Percentiles rank a stretch among this genome's conserved stretches.
phyloP scores from a whole-genome alignment of 2,113 vertebrate genomes.

The Ellobius talpinus region DNA sequence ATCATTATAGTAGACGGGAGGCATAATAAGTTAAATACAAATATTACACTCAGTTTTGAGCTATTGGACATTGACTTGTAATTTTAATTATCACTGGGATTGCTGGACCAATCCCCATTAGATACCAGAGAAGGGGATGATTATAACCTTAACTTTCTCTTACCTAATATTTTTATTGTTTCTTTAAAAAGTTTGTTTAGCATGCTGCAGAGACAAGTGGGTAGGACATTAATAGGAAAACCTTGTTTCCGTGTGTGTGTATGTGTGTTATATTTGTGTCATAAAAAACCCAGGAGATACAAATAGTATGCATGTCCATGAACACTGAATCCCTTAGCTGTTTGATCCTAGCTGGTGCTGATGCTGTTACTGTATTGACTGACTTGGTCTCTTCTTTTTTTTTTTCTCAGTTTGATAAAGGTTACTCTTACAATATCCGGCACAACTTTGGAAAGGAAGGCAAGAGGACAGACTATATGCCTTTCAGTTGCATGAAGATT shows the following conservation, averaged over 20 bases:
- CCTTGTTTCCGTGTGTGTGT: neutral
- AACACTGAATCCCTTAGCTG: conserved; percentile 69
- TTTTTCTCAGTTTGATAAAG: conserved; percentile 95
- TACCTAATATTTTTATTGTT: neutral
- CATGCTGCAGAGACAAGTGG: neutral
- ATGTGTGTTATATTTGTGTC: conserved; percentile 35
- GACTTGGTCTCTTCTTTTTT: conserved; percentile 75
- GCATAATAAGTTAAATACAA: neutral
- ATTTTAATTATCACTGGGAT: neutral
- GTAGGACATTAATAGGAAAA: neutral
- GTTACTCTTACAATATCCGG: conserved; percentile 96
- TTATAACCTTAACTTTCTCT: neutral
- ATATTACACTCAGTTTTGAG: neutral
- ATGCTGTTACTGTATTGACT: conserved; percentile 79
- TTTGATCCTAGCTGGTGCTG: conserved; percentile 83
- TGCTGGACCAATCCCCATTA: neutral
- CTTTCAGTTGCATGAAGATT: conserved; percentile 99
- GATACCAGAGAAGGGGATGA: neutral
- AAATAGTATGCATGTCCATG: neutral
- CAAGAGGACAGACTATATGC: conserved; percentile 97
- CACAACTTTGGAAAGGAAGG: conserved; percentile 98
- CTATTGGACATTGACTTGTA: neutral
- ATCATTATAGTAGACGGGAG: neutral
- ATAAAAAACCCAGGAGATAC: neutral
- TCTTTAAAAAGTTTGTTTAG: neutral